phyloP scores from a whole-genome alignment of 2,113 vertebrate species.

The Stigmatopora nigra region DNA sequence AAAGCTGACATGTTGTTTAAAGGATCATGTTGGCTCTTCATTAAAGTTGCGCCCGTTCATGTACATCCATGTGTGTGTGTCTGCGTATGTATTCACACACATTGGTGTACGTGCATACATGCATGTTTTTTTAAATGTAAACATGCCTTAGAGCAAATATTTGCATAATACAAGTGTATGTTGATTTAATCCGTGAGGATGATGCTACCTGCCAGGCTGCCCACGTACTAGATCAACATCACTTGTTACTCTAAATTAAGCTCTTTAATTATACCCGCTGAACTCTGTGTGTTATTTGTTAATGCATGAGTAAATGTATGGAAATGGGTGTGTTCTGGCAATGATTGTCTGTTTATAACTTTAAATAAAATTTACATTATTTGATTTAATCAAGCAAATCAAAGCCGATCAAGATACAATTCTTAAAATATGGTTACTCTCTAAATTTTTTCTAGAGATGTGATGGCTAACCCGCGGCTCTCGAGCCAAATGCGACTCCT shows the following conservation, averaged over 20 bases:
- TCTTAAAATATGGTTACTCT: neutral
- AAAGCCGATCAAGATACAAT: conserved; percentile 29
- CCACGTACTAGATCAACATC: conserved; percentile 52
- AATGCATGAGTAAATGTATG: conserved; percentile 9
- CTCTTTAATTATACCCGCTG: conserved; percentile 63
- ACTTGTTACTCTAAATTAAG: conserved; percentile 63
- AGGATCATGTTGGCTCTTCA: conserved; percentile 45
- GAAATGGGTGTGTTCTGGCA: conserved; percentile 6
- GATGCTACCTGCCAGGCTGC: conserved; percentile 58
- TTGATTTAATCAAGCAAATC: conserved; percentile 21
- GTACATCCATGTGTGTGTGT: neutral
- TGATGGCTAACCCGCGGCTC: too few relatives aligned
- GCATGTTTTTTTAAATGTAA: conserved; percentile 32
- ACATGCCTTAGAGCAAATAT: conserved; percentile 46
- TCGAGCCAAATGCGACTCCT: too few relatives aligned
- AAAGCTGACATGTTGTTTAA: conserved; percentile 52
- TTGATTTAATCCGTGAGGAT: conserved; percentile 52
- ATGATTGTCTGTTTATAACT: neutral
- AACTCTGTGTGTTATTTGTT: conserved; percentile 48
- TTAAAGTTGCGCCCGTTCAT: conserved; percentile 26
- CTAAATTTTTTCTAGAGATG: neutral
- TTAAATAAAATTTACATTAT: conserved; percentile 1
- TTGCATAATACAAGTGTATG: conserved; percentile 43
- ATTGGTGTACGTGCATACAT: conserved; percentile 29
- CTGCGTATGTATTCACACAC: neutral